Evolutionary conservation across 2,797 vertebrate genomes (phyloP), one percentile per base, ranked within the genome.

Genomic region (Esox lucius): DNA sequence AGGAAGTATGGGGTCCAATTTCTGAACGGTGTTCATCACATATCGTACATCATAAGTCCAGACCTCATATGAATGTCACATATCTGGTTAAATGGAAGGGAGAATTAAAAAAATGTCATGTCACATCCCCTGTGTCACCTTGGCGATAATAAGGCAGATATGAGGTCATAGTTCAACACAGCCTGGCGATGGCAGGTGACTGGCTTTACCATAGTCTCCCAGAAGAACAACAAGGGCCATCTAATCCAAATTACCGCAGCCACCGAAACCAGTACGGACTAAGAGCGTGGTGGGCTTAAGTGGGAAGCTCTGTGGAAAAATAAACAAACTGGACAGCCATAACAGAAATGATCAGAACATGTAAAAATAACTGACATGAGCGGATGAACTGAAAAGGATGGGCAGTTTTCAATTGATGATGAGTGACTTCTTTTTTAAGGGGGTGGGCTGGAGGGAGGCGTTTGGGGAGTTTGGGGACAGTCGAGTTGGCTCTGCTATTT

Each of bases 401-500:
- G 62, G 15, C 17, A 33, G 26, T 65, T 68, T 42, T 39, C 11
- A 12, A 74, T 48, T 4, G 59, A 74, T 49, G 65, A 74, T 17
- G 62, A 17, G 26, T 19, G 62, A 46, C 42, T 46, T 46, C 9
- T 46, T 46, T 42, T 5, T 35, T 78, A 78, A 62, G 72, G 49
- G 82, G 73, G 72, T 11, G 17, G 74, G 80, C 77, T 72, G 72
- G 77, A 71, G 12, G 24, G 26, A n/a, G 75, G 72, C 72, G 74
- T 53, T 53, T 8, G 51, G 56, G 46, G 1, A 24, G 1, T 22
- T 83, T 85, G 84, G 75, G 74, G 79, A 74, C 79, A 1, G 39
- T 80, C 81, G 77, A 77, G 85, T 90, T 91, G 89, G 87, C 91
- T 92, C 59, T 89, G 87, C 89, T 94, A 93, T 94, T 93, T 90